Evolutionary conservation across 2,797 vertebrate genomes (phyloP), one percentile per base, ranked within the genome.

Genomic region (Tiaroga cobitis): DNA sequence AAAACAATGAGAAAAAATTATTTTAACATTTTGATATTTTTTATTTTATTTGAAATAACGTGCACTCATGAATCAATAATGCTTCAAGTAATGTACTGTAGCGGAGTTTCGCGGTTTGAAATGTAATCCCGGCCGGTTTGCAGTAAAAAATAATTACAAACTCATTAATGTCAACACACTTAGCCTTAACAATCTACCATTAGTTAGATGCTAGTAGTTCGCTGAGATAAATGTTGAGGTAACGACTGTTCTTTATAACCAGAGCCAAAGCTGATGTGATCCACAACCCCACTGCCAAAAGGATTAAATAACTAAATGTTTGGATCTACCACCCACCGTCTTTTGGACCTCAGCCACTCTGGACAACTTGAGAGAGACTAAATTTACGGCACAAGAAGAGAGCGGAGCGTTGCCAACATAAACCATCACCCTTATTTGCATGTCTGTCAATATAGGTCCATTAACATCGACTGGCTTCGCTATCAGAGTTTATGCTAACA

Each of bases 291-390:
- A 24, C 86, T 84, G 88, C 87, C 90, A 89, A 86, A 91, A 41
- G 70, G 79, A 92, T 92, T 91, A 90, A 89, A 92, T 89, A 87
- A 85, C 89, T 91, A 89, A 91, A 91, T 89, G 88, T 91, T 90
- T 91, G 88, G 88, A 87, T 83, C 74, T 87, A 89, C 86, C 88
- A 89, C 89, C 87, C 87, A 89, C 88, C 7, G 75, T 72, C 81
- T 87, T 77, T 86, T 90, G 81, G 86, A 87, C 75, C 11, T 4
- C 73, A 77, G 81, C 81, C 70, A 39, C 85, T 74, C 82, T 84
- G 81, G 85, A 86, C 73, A 54, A 54, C 87, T 87, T 72, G 43
- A 77, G 41, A 39, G 88, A 83, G 85, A 83, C 89, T 86, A 87
- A 80, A 84, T 87, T 85, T 90, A 86, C 63, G 70, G 29, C 81